Evolutionary conservation across 2,797 vertebrate species (phyloP).

Genomic region (Sphenodon punctatus): DNA sequence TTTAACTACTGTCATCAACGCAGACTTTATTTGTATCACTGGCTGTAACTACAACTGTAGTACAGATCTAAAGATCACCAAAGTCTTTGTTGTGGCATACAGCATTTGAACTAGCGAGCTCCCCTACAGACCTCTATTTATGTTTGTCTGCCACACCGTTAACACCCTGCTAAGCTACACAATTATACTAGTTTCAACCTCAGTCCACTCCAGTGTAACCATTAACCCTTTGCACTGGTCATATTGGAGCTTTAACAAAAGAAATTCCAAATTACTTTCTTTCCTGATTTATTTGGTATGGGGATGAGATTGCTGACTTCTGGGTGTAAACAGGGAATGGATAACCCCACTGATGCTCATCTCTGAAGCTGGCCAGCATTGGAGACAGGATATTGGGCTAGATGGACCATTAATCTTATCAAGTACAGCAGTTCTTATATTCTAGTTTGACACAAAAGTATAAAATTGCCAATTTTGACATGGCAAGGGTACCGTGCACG

Average conservation of each 20-base stretch:
- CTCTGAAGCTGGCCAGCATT: too few relatives aligned
- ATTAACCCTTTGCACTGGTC: neutral
- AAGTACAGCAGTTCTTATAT: too few relatives aligned
- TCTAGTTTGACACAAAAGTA: too few relatives aligned
- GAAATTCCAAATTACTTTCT: rapidly evolving
- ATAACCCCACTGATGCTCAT: too few relatives aligned
- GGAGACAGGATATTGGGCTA: too few relatives aligned
- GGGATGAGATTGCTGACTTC: too few relatives aligned
- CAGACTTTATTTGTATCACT: neutral
- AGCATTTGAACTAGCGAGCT: neutral
- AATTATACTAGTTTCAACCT: neutral
- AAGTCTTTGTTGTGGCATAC: neutral
- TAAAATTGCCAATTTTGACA: too few relatives aligned
- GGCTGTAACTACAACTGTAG: neutral
- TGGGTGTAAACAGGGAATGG: too few relatives aligned
- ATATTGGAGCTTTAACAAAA: neutral
- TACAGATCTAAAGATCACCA: neutral
- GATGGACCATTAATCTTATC: too few relatives aligned
- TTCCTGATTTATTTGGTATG: neutral
- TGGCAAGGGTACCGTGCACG: too few relatives aligned
- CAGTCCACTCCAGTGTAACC: rapidly evolving
- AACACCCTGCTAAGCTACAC: neutral
- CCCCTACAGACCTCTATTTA: neutral
- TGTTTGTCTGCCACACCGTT: neutral
- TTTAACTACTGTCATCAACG: neutral